phyloP scores from a whole-genome alignment of 2,113 vertebrate species.

The Peromyscus maniculatus region DNA sequence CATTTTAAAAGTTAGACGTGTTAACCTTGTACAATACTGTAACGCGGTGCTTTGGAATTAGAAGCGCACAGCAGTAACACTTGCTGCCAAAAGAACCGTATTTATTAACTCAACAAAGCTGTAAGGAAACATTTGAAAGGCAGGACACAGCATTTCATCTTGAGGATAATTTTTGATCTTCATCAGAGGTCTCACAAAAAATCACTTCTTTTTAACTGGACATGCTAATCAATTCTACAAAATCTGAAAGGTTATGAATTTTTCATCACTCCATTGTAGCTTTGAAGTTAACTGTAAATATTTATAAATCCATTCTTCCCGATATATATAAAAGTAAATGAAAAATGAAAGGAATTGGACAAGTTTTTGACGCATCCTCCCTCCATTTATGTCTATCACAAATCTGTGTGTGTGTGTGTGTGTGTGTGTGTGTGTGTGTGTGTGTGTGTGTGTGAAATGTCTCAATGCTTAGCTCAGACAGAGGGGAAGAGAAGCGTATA shows the following conservation, averaged over 20 bases:
- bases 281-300: constrained; percentile 75
- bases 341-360: constrained; percentile 64
- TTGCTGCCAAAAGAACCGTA: constrained; percentile 46
- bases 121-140: constrained; percentile 69
- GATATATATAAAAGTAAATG: constrained; percentile 36
- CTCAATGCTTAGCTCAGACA: neutral
- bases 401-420: neutral
- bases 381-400: neutral
- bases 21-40: constrained; percentile 69
- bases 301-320: constrained; percentile 68
- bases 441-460: neutral
- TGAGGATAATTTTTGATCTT: constrained; percentile 73
- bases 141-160: constrained; percentile 61
- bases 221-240: constrained; percentile 73
- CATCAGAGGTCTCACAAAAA: constrained; percentile 47
- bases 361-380: constrained; percentile 53
- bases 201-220: constrained; percentile 37
- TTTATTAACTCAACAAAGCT: constrained; percentile 79
- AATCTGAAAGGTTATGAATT: constrained; percentile 67
- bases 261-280: constrained; percentile 56
- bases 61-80: constrained; percentile 65
- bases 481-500: neutral
- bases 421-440: neutral
- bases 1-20: constrained; percentile 73
- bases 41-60: constrained; percentile 58